Percentiles rank a stretch among this genome's conserved stretches.
These are phyloP conservation scores for Priocnemis perturbator DNA, from an alignment of 2,888 invertebrate species.

Conservation along the genomic window DNA sequence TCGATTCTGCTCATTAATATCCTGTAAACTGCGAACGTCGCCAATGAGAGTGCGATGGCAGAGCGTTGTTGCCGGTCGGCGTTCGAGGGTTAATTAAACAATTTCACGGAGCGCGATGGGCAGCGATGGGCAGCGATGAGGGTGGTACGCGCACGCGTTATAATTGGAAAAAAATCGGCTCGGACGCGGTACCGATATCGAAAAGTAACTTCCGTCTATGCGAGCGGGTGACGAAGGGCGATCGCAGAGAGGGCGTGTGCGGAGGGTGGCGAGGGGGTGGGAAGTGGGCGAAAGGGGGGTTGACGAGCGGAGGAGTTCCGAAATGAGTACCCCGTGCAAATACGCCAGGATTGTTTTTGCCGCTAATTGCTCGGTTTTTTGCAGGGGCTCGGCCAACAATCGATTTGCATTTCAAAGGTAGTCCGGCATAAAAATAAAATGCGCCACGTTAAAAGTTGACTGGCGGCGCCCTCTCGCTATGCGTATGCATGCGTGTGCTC, in stretches of 20 bases:
- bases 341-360: conserved; percentile 67
- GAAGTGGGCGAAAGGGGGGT: conserved; percentile 16
- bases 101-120: conserved; percentile 27
- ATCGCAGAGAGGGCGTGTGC: not conserved
- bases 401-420: conserved; percentile 66
- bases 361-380: conserved; percentile 64
- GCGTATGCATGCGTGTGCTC: conserved; percentile 2
- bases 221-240: conserved; percentile 5
- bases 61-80: not conserved
- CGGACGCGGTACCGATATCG: conserved; percentile 45
- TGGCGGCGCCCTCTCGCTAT: conserved; percentile 39
- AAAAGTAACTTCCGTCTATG: conserved; percentile 46
- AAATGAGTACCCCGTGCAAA: conserved; percentile 70
- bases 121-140: no score
- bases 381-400: conserved; percentile 61
- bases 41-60: conserved; percentile 29
- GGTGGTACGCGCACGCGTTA: no score
- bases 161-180: conserved; percentile 46
- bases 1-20: conserved; percentile 24
- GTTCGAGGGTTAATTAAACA: conserved; percentile 49
- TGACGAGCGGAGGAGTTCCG: conserved; percentile 51
- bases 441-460: conserved; percentile 60
- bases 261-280: not conserved
- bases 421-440: conserved; percentile 61
- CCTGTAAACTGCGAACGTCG: conserved; percentile 37